Conservation (phyloP, 2,888 invertebrate genomes). For the Erebia palarica region DNA sequence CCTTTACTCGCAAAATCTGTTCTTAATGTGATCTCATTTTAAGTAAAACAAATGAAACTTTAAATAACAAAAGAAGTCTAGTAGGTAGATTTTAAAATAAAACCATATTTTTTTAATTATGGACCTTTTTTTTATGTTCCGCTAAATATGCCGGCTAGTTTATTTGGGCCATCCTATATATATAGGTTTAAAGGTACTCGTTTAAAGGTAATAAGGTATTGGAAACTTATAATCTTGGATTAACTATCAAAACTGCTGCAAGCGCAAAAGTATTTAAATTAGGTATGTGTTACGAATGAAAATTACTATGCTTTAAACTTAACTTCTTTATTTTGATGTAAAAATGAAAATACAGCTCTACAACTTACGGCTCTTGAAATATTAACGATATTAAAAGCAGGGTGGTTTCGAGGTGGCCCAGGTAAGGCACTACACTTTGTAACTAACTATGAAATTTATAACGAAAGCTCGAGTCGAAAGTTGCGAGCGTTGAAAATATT, state of each 20-base stretch:
- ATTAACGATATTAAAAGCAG: constrained; percentile 39
- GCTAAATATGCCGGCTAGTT: too few species aligned
- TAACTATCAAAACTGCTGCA: background rate
- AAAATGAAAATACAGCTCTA: constrained; percentile 4
- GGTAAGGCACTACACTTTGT: constrained; percentile 43
- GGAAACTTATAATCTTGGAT: background rate
- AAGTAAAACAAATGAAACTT: too few species aligned
- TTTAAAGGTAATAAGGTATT: too few species aligned
- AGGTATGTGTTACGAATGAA: background rate
- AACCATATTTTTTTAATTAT: too few species aligned
- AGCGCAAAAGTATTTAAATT: background rate
- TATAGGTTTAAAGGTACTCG: too few species aligned
- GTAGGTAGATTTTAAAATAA: too few species aligned
- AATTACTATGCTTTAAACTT: background rate
- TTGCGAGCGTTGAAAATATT: constrained; percentile 78
- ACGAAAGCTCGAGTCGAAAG: constrained; percentile 69
- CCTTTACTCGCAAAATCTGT: too few species aligned
- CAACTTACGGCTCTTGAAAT: constrained; percentile 24
- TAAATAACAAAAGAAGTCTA: too few species aligned
- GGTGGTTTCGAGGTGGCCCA: constrained; percentile 36
- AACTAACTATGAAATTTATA: constrained; percentile 74
- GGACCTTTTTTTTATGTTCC: too few species aligned
- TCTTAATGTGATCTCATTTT: too few species aligned
- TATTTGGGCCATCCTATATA: too few species aligned
- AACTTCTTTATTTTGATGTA: background rate